Base-by-base conservation (phyloP, 53 echinoderm and acorn worm species). In the Actinopyga echinites region DNA sequence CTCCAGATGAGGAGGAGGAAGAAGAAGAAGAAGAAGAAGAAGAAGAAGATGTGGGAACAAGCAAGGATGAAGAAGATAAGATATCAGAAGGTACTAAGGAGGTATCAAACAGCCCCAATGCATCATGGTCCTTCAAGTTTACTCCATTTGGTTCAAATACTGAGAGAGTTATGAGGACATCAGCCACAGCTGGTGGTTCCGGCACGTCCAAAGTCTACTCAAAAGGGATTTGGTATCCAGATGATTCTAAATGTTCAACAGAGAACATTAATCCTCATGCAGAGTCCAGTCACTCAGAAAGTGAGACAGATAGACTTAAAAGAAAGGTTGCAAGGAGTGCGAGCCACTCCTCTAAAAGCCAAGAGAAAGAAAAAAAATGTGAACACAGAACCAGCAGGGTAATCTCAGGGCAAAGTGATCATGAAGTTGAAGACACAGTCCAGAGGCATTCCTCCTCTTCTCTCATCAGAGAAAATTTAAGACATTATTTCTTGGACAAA, bases 101-200 rank as follows among this genome's bases (percentile, higher is more conserved):
- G 17, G 0, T 49, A 62, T 30, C 62, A 1, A 26, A 9, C 26
- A 77, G 77, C 31, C 77, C 77, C 11, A 77, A 29, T 53, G 77
- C 56, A 43, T 77, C 77, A 32, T 77, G 77, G 77, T 77, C 77
- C 30, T 52, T 77, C 13, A 77, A 77, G 77, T 77, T 77, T 30
- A 53, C 54, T 28, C 74, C 74, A 13, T 73, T 43, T 43, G 66
- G 66, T 66, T 74, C 74, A 55, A 77, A 52, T 1, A 77, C 77
- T 11, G 77, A 77, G 56, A 77, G 54, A 20, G 77, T 77, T 26
- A 77, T 77, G 77, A 23, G 77, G 26, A 77, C 77, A 52, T 43
- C 77, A 53, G 33, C 54, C 32, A 29, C 77, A 6, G 25, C 55
- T 12, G 28, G 56, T 56, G 54, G 55, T 56, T 56, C 55, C 21